Conservation (phyloP, 2,888 invertebrate genomes). For the Dasypolia templi region DNA sequence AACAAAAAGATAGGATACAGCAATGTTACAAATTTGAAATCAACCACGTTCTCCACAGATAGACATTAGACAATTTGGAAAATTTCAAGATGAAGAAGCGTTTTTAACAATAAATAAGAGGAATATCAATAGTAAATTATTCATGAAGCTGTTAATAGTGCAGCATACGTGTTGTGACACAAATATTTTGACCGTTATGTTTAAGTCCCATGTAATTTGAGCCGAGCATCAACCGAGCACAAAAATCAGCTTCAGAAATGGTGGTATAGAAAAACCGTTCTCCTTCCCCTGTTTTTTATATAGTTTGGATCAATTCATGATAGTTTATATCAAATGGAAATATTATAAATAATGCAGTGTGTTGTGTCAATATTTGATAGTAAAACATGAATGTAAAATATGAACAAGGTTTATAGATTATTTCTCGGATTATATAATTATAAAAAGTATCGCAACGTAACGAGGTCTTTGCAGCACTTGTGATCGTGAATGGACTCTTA, state of each 20-base stretch:
- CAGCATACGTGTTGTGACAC: not conserved
- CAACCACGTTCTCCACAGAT: no score
- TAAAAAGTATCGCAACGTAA: constrained; percentile 37
- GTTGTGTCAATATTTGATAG: constrained; percentile 4
- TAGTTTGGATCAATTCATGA: not conserved
- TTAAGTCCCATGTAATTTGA: no score
- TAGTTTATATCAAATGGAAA: constrained; percentile 16
- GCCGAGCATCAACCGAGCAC: not conserved
- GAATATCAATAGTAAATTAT: no score
- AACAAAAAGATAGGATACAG: no score
- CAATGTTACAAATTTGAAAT: no score
- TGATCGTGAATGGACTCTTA: constrained; percentile 34
- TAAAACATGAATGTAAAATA: constrained; percentile 24
- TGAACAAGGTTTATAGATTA: constrained; percentile 37
- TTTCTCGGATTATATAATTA: constrained; percentile 47
- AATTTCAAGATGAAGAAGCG: no score
- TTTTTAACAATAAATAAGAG: no score
- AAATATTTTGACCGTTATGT: not conserved
- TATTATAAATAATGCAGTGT: constrained; percentile 20
- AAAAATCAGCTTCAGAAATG: not conserved
- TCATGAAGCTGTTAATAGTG: no score
- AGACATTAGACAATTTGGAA: no score
- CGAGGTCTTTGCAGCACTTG: constrained; percentile 38
- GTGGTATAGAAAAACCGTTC: not conserved
- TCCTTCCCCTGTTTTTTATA: not conserved